These are phyloP conservation scores for Cephalopholis sonnerati DNA, from an alignment of 2,113 vertebrate genomes.

Conservation along the genomic window DNA sequence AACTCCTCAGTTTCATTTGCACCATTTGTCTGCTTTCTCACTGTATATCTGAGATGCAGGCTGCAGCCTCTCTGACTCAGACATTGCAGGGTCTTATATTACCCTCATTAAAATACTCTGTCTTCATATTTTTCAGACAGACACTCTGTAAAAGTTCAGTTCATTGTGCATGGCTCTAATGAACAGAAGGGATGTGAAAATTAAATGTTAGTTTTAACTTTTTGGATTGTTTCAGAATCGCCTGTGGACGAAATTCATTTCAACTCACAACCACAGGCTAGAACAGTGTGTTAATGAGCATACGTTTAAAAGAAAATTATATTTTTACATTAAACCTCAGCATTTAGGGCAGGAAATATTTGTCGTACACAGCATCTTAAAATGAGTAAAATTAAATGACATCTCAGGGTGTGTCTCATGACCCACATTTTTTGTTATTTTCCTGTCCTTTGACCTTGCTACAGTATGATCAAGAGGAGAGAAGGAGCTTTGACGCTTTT, in stretches of 20 bases:
- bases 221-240: slow-evolving; percentile 29
- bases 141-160: slow-evolving; percentile 7
- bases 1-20: background rate
- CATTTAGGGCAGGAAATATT: background rate
- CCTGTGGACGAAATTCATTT: background rate
- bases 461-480: slow-evolving; percentile 1
- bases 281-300: slow-evolving; percentile 17
- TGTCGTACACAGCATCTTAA: background rate
- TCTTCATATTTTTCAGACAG: slow-evolving; percentile 36
- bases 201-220: slow-evolving; percentile 7
- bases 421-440: slow-evolving; percentile 10
- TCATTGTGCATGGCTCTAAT: slow-evolving; percentile 16
- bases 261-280: slow-evolving; percentile 24
- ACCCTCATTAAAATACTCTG: slow-evolving; percentile 35
- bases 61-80: background rate
- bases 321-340: slow-evolving; percentile 17
- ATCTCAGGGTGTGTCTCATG: background rate
- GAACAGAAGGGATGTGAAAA: background rate
- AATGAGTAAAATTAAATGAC: background rate
- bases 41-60: background rate
- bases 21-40: background rate
- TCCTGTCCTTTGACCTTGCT: slow-evolving; percentile 8
- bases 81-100: slow-evolving; percentile 21
- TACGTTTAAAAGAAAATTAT: slow-evolving; percentile 18
- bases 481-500: background rate